Evolutionary conservation across 2,113 vertebrate genomes (phyloP), one percentile per base, ranked within the genome.

Genomic region (Hippocampus abdominalis): DNA sequence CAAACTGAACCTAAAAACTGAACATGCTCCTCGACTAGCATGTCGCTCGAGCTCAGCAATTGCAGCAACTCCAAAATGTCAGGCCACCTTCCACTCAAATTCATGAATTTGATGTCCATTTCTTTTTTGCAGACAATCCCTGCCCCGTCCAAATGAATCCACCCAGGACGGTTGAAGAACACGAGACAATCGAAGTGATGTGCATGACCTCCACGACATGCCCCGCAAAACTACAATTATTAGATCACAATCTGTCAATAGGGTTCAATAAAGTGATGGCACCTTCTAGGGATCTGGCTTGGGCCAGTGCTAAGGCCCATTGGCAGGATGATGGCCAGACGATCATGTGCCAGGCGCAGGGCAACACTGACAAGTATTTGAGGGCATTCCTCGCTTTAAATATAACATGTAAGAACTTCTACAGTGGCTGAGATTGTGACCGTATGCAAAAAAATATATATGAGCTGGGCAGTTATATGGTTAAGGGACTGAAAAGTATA

Each of bases 331-430:
- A 92, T 25, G 71, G 76, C 18, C 75, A 0, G 2, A 49, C 5
- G n/a, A 64, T 91, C 54, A 84, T 66, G 39, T 91, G 91, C 44
- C 40, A 69, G 69, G 64, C 73, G 40, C 0, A 5, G 13, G 12
- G 46, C 0, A 81, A 56, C 36, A 13, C 0, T 0, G 82, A 89
- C 44, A 4, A 1, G 0, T 72, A 81, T 70, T 49, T 83, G 46
- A 68, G 46, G 8, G 60, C 0, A 11, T 80, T 44, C 0, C 8
- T 84, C 67, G 82, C 3, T 8, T 0, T 91, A 16, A 70, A 27
- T 46, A 82, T 91, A 3, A 18, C 76, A 77, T 78, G 91, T 92
- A 69, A 84, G 90, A 86, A 51, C 2, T 56, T 53, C 27, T 5
- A 7, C 32, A 48, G 42, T 44, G 42, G 12, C 10, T 44, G 10